Evolutionary conservation across 1,140 invertebrate genomes (phyloP).

Genomic region (Ceratosolen solmsi): DNA sequence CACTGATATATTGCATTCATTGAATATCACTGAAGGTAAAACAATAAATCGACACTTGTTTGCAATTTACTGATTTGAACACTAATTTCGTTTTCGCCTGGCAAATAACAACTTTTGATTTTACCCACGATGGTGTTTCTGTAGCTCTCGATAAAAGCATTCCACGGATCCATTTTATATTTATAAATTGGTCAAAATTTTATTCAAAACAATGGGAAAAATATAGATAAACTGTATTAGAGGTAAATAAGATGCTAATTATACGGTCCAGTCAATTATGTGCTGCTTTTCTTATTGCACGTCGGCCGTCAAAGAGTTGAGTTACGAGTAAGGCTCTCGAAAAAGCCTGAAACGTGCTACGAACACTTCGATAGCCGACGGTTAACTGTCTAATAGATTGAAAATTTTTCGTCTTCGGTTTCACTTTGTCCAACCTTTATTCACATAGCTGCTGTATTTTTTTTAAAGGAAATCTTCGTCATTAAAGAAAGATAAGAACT

Average conservation of each 20-base stretch:
- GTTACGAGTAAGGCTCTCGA: neutral
- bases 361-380: conserved; percentile 20
- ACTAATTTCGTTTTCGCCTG: neutral
- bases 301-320: neutral
- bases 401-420: conserved; percentile 30
- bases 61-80: neutral
- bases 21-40: conserved; percentile 5
- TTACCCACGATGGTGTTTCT: neutral
- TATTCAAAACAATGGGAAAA: neutral
- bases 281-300: neutral
- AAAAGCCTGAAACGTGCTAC: conserved; percentile 1
- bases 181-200: neutral
- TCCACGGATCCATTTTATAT: neutral
- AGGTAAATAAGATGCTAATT: neutral
- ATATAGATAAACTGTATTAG: too few relatives aligned
- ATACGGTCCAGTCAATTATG: neutral
- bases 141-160: conserved; percentile 1
- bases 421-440: conserved; percentile 5
- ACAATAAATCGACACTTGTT: conserved; percentile 2
- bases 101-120: neutral
- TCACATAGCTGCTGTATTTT: conserved; percentile 2
- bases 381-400: conserved; percentile 37
- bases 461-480: conserved; percentile 18
- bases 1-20: too few relatives aligned
- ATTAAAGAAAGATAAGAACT: conserved; percentile 9